Conservation (phyloP, 2,888 invertebrate genomes). For the Dorcus parallelipipedus region DNA sequence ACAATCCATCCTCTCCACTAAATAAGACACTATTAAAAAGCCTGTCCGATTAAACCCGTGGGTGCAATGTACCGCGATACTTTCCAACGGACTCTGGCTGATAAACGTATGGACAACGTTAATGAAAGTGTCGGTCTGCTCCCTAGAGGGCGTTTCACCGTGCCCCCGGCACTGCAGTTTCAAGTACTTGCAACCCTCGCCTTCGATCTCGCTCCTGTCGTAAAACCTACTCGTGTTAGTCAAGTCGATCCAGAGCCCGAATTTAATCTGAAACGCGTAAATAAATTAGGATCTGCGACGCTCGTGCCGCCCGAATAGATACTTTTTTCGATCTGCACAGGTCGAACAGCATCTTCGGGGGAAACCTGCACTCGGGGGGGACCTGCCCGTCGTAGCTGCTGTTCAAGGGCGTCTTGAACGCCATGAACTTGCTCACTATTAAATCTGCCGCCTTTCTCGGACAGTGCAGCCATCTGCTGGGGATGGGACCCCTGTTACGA, state of each 20-base stretch:
- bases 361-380: constrained; percentile 78
- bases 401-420: constrained; percentile 92
- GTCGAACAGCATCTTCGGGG: constrained; percentile 82
- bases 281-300: constrained; percentile 6
- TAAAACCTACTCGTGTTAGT: constrained; percentile 96
- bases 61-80: constrained; percentile 88
- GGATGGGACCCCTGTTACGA: constrained; percentile 60
- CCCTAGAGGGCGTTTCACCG: constrained; percentile 83
- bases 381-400: constrained; percentile 79
- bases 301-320: constrained; percentile 20
- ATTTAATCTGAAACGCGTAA: constrained; percentile 61
- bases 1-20: constrained; percentile 81
- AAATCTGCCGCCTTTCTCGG: constrained; percentile 74
- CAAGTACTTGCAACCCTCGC: constrained; percentile 73
- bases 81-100: constrained; percentile 71
- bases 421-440: constrained; percentile 81
- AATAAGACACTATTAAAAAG: constrained; percentile 87
- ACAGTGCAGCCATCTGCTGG: constrained; percentile 84
- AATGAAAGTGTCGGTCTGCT: constrained; percentile 84
- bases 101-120: constrained; percentile 76
- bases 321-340: constrained; percentile 76
- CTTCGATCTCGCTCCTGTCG: constrained; percentile 73
- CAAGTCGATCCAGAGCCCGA: constrained; percentile 95
- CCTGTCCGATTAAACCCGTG: constrained; percentile 99
- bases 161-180: constrained; percentile 91